A percentile compares a stretch with the other conserved stretches of the same genome.
These are phyloP conservation scores for Pollachius pollachius DNA, from an alignment of 2,113 vertebrate species.

Conservation along the genomic window DNA sequence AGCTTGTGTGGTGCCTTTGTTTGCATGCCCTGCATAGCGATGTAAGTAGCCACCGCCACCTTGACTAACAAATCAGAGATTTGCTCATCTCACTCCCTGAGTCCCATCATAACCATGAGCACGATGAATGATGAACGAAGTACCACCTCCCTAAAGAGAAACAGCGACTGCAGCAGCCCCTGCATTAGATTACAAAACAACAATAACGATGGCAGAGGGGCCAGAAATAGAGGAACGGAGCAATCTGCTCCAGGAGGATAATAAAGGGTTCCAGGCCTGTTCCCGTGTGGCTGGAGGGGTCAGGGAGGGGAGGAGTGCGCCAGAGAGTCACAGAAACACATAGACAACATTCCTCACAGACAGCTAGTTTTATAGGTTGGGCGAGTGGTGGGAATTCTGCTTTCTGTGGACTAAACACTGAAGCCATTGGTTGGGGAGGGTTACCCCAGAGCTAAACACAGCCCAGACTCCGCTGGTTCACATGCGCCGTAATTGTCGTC, in stretches of 20 bases:
- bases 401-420: slow-evolving; percentile 59
- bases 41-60: background rate
- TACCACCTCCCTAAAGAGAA: background rate
- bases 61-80: slow-evolving; percentile 1
- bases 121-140: too few species aligned
- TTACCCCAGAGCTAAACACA: slow-evolving; percentile 42
- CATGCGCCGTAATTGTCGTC: slow-evolving; percentile 61
- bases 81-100: background rate
- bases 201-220: slow-evolving; percentile 16
- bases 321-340: background rate
- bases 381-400: slow-evolving; percentile 48
- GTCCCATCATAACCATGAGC: too few species aligned
- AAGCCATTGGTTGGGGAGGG: slow-evolving; percentile 57
- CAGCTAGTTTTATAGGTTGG: slow-evolving; percentile 55
- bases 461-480: slow-evolving; percentile 57
- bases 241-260: slow-evolving; percentile 53
- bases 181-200: slow-evolving; percentile 4
- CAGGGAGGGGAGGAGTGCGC: slow-evolving; percentile 5
- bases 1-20: background rate
- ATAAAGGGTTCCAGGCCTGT: slow-evolving; percentile 51
- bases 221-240: slow-evolving; percentile 48
- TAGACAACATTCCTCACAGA: slow-evolving; percentile 36
- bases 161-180: slow-evolving; percentile 12
- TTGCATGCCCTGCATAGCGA: background rate
- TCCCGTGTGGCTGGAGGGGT: slow-evolving; percentile 5